phyloP scores from a whole-genome alignment of 2,797 vertebrate genomes.

The Muscicapa striata region DNA sequence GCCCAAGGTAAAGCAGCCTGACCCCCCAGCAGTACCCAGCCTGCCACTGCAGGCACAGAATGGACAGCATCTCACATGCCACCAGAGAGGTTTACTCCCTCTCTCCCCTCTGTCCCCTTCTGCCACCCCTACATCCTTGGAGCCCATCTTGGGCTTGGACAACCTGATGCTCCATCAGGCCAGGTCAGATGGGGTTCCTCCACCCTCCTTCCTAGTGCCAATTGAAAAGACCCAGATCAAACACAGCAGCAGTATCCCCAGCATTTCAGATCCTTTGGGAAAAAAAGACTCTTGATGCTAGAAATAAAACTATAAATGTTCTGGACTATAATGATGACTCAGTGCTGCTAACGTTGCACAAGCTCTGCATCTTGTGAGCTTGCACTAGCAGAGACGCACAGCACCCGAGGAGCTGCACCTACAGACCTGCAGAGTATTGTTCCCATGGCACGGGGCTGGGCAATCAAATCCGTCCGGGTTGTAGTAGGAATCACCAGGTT shows the following conservation, averaged over 20 bases:
- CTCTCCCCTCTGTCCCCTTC: background rate
- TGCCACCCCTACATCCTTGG: background rate
- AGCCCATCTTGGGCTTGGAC: background rate
- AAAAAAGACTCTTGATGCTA: background rate
- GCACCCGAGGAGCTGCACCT: background rate
- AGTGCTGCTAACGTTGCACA: background rate
- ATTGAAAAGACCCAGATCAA: background rate
- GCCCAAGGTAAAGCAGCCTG: background rate
- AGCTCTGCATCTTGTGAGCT: background rate
- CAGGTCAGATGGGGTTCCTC: background rate
- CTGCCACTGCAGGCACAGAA: background rate
- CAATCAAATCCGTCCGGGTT: background rate
- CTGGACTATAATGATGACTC: background rate
- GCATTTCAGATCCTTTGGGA: background rate
- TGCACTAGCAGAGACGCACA: background rate
- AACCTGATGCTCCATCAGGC: background rate
- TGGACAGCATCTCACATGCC: background rate
- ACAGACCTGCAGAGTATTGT: background rate
- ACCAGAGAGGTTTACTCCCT: background rate
- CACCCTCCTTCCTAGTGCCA: too few species aligned
- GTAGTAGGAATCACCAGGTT: background rate
- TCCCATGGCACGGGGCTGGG: background rate
- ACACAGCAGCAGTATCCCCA: background rate
- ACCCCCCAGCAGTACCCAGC: background rate
- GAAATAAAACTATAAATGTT: background rate